phyloP scores from a whole-genome alignment of 2,888 invertebrate species.

The Habroteleia sp. region DNA sequence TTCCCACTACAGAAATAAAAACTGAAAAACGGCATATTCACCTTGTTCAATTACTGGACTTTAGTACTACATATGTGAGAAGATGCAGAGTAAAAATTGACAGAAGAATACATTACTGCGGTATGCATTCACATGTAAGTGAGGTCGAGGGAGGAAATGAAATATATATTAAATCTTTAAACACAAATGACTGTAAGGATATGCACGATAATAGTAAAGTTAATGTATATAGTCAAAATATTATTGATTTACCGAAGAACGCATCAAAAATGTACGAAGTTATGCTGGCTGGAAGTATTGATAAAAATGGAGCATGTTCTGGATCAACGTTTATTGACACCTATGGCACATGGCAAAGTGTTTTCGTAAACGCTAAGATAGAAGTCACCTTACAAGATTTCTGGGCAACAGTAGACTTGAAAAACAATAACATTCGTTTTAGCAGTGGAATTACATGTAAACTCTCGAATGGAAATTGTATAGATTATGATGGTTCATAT shows the following conservation, averaged over 20 bases:
- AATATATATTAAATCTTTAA: not conserved
- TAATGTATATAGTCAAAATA: too few species aligned
- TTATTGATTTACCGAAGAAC: not conserved
- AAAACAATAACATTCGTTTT: conserved; percentile 30
- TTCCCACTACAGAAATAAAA: not conserved
- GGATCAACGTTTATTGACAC: conserved; percentile 53
- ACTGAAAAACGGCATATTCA: not conserved
- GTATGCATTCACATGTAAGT: conserved; percentile 1
- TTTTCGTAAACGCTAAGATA: conserved; percentile 40
- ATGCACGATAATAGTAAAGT: not conserved
- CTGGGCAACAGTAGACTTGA: conserved; percentile 11
- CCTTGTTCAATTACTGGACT: not conserved
- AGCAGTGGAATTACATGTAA: conserved; percentile 13
- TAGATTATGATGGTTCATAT: conserved; percentile 54
- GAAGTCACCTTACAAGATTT: conserved; percentile 23
- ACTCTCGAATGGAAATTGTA: conserved; percentile 6
- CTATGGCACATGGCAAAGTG: conserved; percentile 54
- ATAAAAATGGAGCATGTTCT: conserved; percentile 36
- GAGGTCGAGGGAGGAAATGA: not conserved
- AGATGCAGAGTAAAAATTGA: not conserved
- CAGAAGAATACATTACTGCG: not conserved
- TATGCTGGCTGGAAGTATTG: conserved; percentile 6
- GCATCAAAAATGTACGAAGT: not conserved
- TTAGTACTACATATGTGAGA: not conserved
- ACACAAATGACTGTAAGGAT: not conserved